These are phyloP conservation scores for Magallana nippona DNA, from an alignment of 2,888 invertebrate species.

Conservation along the genomic window DNA sequence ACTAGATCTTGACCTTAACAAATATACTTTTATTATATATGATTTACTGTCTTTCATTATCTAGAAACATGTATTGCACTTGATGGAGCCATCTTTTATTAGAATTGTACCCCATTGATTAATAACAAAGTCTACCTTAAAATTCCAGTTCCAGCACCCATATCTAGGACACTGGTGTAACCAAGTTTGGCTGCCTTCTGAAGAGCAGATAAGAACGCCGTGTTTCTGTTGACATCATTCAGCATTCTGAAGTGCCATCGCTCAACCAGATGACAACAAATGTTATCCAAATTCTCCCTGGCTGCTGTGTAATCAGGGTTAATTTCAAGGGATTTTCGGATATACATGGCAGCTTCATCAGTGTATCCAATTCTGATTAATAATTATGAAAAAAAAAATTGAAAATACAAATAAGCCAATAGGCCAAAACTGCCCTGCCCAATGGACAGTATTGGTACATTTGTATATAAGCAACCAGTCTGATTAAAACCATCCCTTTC, in stretches of 20 bases:
- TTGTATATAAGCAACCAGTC: too few species aligned
- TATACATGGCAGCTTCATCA: slow-evolving; percentile 83
- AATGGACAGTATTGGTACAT: too few species aligned
- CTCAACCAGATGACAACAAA: slow-evolving; percentile 86
- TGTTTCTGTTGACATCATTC: slow-evolving; percentile 87
- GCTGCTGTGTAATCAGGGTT: slow-evolving; percentile 83
- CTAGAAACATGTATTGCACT: too few species aligned
- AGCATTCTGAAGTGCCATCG: slow-evolving; percentile 92
- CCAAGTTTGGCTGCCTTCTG: slow-evolving; percentile 81
- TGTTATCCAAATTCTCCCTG: slow-evolving; percentile 86
- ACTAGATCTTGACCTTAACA: too few species aligned
- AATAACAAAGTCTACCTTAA: slow-evolving; percentile 81
- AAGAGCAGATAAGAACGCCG: slow-evolving; percentile 85
- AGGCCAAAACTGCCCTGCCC: too few species aligned
- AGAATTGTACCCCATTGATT: too few species aligned
- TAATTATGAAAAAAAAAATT: neutral
- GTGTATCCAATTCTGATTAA: slow-evolving; percentile 82
- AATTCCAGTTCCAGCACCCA: slow-evolving; percentile 89
- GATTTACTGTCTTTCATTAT: too few species aligned
- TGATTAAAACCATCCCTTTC: too few species aligned
- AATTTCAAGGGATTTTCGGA: slow-evolving; percentile 82
- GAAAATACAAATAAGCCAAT: neutral
- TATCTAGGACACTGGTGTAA: slow-evolving; percentile 85
- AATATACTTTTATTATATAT: too few species aligned
- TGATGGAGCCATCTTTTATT: too few species aligned